Base-by-base conservation (phyloP, 2,113 vertebrate genomes). In the Alexandromys fortis region DNA sequence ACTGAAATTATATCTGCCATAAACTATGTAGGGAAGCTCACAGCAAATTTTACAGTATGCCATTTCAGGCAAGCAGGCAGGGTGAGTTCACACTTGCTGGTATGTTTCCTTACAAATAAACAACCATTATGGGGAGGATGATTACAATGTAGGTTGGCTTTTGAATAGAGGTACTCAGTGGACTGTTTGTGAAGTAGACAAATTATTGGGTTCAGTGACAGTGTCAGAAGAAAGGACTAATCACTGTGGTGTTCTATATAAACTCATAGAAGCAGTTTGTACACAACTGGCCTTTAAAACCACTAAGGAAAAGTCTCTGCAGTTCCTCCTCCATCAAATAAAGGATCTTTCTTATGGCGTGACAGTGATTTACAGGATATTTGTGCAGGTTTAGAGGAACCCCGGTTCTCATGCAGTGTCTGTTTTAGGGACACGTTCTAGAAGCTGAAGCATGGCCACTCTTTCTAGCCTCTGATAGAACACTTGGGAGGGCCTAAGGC, bases 1-100 rank as follows among this genome's bases (percentile, higher is more conserved):
- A 30, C 68, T 91, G 95, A 95, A 94, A 93, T 77, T 30, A 72
- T 11, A 49, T 38, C 42, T 45, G 30, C 55, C 55, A 96, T 49
- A 96, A 97, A 96, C 96, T 72, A 58, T 91, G 90, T 1, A 94
- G 42, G 12, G 90, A 79, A 58, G 73, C 10, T 94, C 91, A 79
- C 1, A 70, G 0, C 3, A 9, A 7, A 73, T 90, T 47, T 93
- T 89, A 86, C 49, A 92, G 68, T 82, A 97, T 94, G 93, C 0
- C 3, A 82, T 58, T 94, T 73, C 52, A 89, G 38, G 49, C 26
- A 91, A 78, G 38, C 91, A 95, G 55, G 55, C 55, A 77, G 38
- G 47, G 90, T 81, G 45, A 72, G 65, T 26, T 89, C 67, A 81
- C 58, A 86, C 79, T 16, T 95, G 73, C 61, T 83, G 28, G 49